Conservation (phyloP, 1,140 invertebrate genomes). For the Geopemphigus sp. region DNA sequence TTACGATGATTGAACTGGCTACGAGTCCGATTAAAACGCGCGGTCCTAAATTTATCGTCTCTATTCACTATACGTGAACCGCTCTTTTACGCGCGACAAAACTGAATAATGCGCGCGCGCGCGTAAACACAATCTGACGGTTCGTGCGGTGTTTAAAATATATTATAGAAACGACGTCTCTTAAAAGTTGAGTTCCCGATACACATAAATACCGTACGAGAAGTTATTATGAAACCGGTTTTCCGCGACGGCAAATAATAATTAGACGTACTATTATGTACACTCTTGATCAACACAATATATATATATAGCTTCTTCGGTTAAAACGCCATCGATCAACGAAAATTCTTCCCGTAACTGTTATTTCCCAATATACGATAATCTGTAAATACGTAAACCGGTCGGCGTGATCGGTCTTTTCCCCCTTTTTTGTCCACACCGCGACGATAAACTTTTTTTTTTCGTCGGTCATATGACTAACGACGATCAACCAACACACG, state of each 20-base stretch:
- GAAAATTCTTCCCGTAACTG: not conserved
- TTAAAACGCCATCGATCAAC: conserved; percentile 29
- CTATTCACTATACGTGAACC: not conserved
- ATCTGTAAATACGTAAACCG: not conserved
- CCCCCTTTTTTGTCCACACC: not conserved
- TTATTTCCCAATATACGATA: not conserved
- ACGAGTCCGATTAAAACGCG: not conserved
- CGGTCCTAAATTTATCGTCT: not conserved
- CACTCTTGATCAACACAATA: not conserved
- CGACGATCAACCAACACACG: not conserved
- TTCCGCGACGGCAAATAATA: not conserved
- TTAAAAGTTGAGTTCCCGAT: no score
- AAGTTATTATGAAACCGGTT: not conserved
- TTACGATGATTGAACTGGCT: conserved; percentile 8
- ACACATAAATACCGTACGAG: not conserved
- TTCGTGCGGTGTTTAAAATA: not conserved
- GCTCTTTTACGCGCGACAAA: not conserved
- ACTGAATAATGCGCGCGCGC: no score
- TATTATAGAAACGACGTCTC: not conserved
- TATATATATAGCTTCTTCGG: not conserved
- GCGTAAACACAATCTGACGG: not conserved
- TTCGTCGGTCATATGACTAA: not conserved
- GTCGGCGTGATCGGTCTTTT: not conserved
- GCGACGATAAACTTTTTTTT: not conserved
- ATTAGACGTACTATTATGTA: not conserved